Conservation (phyloP, 2,113 vertebrate species). For the Gasterosteus aculeatus region DNA sequence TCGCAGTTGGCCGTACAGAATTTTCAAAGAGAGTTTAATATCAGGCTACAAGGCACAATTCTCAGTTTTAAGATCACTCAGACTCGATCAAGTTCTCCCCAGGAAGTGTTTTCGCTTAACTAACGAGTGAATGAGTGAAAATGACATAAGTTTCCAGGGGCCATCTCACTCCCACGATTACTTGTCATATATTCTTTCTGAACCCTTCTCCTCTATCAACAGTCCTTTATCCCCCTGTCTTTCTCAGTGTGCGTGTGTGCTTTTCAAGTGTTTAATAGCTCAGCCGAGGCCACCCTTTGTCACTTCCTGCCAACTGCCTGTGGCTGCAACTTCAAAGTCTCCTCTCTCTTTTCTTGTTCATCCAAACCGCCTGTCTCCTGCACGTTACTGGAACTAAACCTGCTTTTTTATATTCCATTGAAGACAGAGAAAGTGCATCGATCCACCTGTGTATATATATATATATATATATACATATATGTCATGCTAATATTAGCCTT, state of each 20-base stretch:
- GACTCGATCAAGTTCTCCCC: conserved; percentile 52
- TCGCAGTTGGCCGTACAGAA: conserved; percentile 39
- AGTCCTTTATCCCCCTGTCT: conserved; percentile 3
- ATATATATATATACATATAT: not conserved
- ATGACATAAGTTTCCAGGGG: conserved; percentile 28
- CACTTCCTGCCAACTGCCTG: conserved; percentile 35
- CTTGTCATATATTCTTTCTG: conserved; percentile 47
- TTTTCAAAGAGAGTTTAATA: conserved; percentile 64
- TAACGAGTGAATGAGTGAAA: conserved; percentile 47
- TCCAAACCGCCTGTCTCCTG: not conserved
- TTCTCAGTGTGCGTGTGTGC: not conserved
- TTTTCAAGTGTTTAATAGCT: conserved; percentile 47
- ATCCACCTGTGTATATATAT: not conserved
- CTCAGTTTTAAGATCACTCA: conserved; percentile 33
- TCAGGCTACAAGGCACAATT: conserved; percentile 44
- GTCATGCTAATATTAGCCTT: not conserved
- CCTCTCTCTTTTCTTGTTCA: conserved; percentile 23
- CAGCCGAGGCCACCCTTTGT: conserved; percentile 24
- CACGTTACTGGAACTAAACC: conserved; percentile 13
- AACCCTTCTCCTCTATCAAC: conserved; percentile 47
- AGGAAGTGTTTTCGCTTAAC: conserved; percentile 46
- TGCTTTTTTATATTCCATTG: not conserved
- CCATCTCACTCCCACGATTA: conserved; percentile 29
- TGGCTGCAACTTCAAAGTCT: conserved; percentile 46
- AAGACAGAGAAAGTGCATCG: not conserved